Evolutionary conservation across 1,140 invertebrate species (phyloP), one percentile per base, ranked within the genome.

Genomic region (Thaumetopoea pityocampa): DNA sequence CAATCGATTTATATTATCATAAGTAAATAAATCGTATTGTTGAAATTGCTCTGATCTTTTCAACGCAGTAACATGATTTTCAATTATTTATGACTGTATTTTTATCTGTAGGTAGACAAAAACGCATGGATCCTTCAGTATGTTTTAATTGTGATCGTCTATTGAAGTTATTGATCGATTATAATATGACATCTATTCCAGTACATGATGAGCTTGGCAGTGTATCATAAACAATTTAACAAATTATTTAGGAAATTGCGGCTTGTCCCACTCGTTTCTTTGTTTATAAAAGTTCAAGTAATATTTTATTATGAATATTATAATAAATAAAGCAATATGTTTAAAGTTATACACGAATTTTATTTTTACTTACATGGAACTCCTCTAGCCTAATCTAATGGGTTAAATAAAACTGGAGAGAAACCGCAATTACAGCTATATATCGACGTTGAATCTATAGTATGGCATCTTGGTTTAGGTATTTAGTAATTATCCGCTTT

Each of bases 191-290:
- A 15, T 44, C 20, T 32, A 29, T 23, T 47, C 24, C 10, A 42
- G 27, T 17, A 14, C n/a, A n/a, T n/a, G n/a, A 29, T 24, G 18
- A 40, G 38, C 47, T 59, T 55, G 55, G 51, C 51, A 50, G 51
- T 42, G 9, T 11, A n/a, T 14, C n/a, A 11, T 20, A 20, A 18
- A 33, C 15, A 19, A 16, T 26, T 32, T 33, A 26, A 44, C 6
- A 26, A 23, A 17, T 17, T 23, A 6, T 37, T 49, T 41, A 45
- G 27, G 43, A 24, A 33, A 15, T 37, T 15, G 23, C 28, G 48
- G 53, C 64, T 71, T 60, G 64, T 55, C 41, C 46, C 41, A 34
- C 41, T 53, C 52, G 59, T 67, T 70, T 63, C 47, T 53, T 51
- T 53, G 20, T 51, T 11, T 52, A 20, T 47, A 41, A 70, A 67